Evolutionary conservation across 2,888 invertebrate genomes (phyloP).

Genomic region (Myopa testacea): DNA sequence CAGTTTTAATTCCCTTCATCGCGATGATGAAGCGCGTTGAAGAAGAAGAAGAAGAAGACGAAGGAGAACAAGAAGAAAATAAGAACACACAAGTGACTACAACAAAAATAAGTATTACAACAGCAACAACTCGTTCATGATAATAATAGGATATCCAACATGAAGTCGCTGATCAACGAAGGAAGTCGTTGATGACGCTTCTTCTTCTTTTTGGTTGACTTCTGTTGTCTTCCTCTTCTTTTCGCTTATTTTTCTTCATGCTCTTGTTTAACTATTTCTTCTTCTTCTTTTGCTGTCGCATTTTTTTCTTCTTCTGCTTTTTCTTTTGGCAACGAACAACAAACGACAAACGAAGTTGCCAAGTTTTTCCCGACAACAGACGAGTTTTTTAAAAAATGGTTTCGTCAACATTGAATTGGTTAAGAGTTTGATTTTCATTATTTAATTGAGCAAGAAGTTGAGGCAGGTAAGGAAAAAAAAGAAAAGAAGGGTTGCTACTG

Average conservation of each 20-base stretch:
- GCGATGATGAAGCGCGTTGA: background rate
- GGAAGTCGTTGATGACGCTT: background rate
- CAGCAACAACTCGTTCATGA: slow-evolving; percentile 26
- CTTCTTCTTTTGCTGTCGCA: too few species aligned
- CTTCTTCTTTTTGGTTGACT: slow-evolving; percentile 12
- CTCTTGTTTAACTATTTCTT: too few species aligned
- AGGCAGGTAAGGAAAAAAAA: too few species aligned
- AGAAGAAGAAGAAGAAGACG: background rate
- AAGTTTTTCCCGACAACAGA: background rate
- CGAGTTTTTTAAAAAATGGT: background rate
- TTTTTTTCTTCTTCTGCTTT: too few species aligned
- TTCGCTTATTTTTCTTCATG: background rate
- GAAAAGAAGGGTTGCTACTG: background rate
- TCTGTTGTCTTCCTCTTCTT: slow-evolving; percentile 18
- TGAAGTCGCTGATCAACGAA: background rate
- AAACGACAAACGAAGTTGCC: too few species aligned
- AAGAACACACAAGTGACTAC: background rate
- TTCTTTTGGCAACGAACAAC: too few species aligned
- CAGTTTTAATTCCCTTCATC: slow-evolving; percentile 19
- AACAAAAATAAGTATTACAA: slow-evolving; percentile 16
- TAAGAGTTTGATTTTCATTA: background rate
- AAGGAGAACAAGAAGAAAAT: background rate
- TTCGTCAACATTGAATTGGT: background rate
- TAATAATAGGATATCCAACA: background rate
- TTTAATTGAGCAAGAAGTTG: background rate